phyloP scores from a whole-genome alignment of 2,888 invertebrate species.

The Clitarchus hookeri region DNA sequence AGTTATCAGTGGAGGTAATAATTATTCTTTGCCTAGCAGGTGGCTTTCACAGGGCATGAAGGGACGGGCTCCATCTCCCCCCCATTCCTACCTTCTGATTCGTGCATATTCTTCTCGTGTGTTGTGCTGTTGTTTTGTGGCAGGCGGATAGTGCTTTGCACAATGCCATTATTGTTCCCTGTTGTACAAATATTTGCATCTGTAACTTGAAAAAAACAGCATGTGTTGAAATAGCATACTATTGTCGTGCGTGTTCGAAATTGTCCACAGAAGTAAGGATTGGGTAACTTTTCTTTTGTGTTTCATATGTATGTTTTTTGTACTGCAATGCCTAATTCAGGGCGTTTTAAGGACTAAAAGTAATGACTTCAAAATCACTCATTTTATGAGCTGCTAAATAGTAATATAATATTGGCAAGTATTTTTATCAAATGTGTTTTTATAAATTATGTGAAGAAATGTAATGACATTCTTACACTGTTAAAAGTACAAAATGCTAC shows the following conservation, averaged over 20 bases:
- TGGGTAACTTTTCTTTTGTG: background rate
- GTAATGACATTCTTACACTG: conserved; percentile 4
- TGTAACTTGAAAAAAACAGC: too few relatives aligned
- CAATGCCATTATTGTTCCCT: background rate
- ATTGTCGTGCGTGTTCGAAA: background rate
- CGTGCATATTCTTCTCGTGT: too few relatives aligned
- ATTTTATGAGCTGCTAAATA: background rate
- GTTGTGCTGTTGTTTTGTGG: background rate
- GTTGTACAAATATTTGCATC: background rate
- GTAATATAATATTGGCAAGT: background rate
- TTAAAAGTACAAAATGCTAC: conserved; percentile 14
- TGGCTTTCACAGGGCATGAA: background rate
- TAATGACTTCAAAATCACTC: background rate
- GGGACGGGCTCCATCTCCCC: background rate
- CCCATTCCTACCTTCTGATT: too few relatives aligned
- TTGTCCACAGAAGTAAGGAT: background rate
- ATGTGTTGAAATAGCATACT: background rate
- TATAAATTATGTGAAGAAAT: background rate
- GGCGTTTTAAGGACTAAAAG: background rate
- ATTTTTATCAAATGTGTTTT: background rate
- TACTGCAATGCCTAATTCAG: background rate
- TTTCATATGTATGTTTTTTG: background rate
- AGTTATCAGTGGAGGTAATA: too few relatives aligned
- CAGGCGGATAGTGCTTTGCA: background rate
- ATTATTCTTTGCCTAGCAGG: background rate